phyloP scores from a whole-genome alignment of 2,888 invertebrate genomes.

The Macropis europaea region DNA sequence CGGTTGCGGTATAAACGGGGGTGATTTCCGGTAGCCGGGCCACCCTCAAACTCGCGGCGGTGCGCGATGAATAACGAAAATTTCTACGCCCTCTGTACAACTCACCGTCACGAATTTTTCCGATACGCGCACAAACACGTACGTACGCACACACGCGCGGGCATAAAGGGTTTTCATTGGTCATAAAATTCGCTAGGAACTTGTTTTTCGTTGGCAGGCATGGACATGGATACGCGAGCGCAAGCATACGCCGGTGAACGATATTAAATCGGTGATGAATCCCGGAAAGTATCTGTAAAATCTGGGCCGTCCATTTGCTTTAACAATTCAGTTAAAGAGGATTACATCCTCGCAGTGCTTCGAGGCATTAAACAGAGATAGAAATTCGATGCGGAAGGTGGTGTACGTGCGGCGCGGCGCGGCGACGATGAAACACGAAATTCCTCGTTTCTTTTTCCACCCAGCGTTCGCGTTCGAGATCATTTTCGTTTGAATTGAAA shows the following conservation, averaged over 20 bases:
- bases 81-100: conserved; percentile 30
- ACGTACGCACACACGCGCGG: no score
- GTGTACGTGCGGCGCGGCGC: not conserved
- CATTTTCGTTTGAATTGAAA: not conserved
- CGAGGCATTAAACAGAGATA: conserved; percentile 20
- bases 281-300: conserved; percentile 33
- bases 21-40: conserved; percentile 53
- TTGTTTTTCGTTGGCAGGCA: conserved; percentile 34
- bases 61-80: conserved; percentile 61
- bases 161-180: conserved; percentile 30
- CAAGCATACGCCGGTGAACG: not conserved
- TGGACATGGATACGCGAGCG: no score
- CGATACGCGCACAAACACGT: no score
- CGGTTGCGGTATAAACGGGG: conserved; percentile 59
- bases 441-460: not conserved
- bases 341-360: conserved; percentile 36
- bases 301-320: conserved; percentile 40
- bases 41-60: conserved; percentile 37
- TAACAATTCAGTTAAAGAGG: conserved; percentile 47
- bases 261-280: conserved; percentile 47
- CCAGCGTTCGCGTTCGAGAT: not conserved
- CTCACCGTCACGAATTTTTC: conserved; percentile 29
- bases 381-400: conserved; percentile 8
- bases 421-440: not conserved
- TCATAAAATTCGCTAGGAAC: conserved; percentile 33